phyloP scores from a whole-genome alignment of 2,888 invertebrate genomes.

The Leptarthrus brevirostris region DNA sequence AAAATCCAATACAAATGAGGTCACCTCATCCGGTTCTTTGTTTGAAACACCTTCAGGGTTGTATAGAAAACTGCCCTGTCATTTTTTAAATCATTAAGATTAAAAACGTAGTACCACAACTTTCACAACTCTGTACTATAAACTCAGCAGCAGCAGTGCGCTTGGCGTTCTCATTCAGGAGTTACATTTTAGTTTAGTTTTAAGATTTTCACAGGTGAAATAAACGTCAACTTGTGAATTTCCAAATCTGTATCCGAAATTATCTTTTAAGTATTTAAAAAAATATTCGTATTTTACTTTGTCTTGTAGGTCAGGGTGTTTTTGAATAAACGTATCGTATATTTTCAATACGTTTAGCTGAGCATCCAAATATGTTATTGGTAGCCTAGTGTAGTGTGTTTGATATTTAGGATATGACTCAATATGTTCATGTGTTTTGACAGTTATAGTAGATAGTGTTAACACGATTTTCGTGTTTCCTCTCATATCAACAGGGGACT shows the following conservation, averaged over 20 bases:
- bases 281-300: background rate
- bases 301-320: background rate
- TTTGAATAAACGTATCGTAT: background rate
- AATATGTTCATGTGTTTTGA: background rate
- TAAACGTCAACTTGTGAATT: background rate
- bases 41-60: constrained; percentile 42
- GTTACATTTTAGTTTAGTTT: background rate
- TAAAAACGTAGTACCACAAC: constrained; percentile 6
- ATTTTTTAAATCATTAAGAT: constrained; percentile 7
- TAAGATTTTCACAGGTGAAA: background rate
- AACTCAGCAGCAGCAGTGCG: background rate
- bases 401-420: background rate
- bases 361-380: background rate
- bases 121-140: background rate
- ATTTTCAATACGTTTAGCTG: background rate
- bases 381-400: background rate
- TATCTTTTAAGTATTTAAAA: background rate
- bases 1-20: constrained; percentile 29
- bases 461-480: no score
- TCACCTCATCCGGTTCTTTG: constrained; percentile 45
- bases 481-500: no score
- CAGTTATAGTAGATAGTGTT: no score
- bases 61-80: constrained; percentile 1
- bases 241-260: background rate
- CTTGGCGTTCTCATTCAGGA: background rate